Percentiles rank a stretch among this genome's conserved stretches.
Conservation (phyloP, 2,797 vertebrate species). For the Pteronotus mesoamericanus region DNA sequence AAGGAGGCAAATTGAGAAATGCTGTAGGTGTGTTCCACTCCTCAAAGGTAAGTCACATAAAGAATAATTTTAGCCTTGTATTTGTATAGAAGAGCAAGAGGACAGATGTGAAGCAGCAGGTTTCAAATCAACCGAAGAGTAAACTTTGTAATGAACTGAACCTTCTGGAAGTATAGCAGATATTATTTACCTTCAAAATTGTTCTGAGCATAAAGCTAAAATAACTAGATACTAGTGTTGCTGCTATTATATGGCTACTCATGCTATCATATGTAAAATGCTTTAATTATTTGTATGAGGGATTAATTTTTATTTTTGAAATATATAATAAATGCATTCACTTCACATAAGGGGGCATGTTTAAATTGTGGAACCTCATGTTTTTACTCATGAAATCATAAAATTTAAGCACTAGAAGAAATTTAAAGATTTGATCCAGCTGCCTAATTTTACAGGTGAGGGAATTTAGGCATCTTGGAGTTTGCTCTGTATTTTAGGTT, state of each 20-base stretch:
- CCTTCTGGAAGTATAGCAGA: background rate
- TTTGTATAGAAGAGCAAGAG: background rate
- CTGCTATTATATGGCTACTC: background rate
- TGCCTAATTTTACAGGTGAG: background rate
- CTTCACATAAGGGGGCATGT: background rate
- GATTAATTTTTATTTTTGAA: background rate
- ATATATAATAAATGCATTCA: background rate
- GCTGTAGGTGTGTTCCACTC: background rate
- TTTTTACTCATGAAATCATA: background rate
- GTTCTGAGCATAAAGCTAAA: background rate
- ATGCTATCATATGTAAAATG: background rate
- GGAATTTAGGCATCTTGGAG: background rate
- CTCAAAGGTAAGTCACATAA: background rate
- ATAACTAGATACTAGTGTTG: background rate
- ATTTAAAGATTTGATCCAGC: background rate
- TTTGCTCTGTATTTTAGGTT: background rate
- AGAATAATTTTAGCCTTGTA: background rate
- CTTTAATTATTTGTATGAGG: background rate
- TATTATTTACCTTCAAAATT: background rate
- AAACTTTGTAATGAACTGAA: background rate
- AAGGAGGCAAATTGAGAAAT: background rate
- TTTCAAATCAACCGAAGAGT: background rate
- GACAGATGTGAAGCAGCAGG: background rate
- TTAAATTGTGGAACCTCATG: background rate
- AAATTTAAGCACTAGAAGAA: background rate